phyloP scores from a whole-genome alignment of 37 sponge, comb jelly and placozoan species.

The Cliona cf. orientalis region DNA sequence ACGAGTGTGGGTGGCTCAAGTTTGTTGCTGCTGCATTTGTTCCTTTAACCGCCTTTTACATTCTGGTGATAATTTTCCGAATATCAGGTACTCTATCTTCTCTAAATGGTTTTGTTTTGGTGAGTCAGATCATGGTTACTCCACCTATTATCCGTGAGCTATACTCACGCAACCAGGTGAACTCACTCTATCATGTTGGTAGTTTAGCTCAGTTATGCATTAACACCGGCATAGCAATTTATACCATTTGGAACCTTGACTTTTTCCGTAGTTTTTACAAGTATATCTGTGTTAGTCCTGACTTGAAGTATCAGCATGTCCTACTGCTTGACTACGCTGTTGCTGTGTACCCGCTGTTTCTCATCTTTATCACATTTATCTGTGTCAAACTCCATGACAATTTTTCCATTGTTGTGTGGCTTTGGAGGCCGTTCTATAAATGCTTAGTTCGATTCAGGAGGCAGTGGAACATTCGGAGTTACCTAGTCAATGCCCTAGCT shows the following conservation, averaged over 20 bases:
- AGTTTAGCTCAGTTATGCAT: no score
- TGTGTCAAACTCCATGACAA: constrained; percentile 17
- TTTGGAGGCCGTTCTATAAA: constrained; percentile 4
- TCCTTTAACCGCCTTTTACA: no score
- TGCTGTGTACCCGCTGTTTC: constrained; percentile 23
- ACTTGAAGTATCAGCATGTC: background rate
- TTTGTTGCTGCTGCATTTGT: no score
- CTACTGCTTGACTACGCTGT: constrained; percentile 1
- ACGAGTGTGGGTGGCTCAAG: no score
- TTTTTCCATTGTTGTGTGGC: background rate
- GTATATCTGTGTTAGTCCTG: constrained; percentile 11
- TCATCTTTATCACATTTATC: background rate
- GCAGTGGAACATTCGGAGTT: background rate
- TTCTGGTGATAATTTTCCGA: no score
- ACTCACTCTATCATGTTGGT: no score
- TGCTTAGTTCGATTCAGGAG: constrained; percentile 1
- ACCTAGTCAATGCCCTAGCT: constrained; percentile 12
- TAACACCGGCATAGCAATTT: no score
- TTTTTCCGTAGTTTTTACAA: constrained; percentile 11
- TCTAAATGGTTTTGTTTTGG: no score
- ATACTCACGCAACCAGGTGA: no score
- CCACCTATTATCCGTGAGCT: no score
- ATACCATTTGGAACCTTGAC: constrained; percentile 44
- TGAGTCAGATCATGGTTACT: no score
- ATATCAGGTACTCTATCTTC: no score